These are phyloP conservation scores for Tamandua tetradactyla DNA, from an alignment of 2,797 vertebrate species.

Conservation along the genomic window DNA sequence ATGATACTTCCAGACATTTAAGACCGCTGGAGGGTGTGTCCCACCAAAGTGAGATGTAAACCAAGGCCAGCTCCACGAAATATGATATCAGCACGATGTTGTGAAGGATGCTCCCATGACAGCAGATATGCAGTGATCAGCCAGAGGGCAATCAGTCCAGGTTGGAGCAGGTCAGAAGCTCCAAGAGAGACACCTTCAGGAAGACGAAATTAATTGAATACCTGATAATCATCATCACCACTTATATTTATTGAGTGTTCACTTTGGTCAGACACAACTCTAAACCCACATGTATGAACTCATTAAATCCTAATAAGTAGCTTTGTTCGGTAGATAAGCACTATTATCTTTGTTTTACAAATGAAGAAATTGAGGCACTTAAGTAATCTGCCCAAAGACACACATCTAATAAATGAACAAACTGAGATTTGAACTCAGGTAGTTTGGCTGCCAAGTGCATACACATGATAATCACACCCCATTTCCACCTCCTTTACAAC, in stretches of 20 bases:
- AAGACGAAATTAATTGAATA: background rate
- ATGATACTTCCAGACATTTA: background rate
- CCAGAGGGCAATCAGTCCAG: background rate
- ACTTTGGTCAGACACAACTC: background rate
- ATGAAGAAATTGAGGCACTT: background rate
- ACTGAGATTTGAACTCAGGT: background rate
- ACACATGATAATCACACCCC: background rate
- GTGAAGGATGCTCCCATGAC: background rate
- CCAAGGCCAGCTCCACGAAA: background rate
- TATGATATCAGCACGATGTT: background rate
- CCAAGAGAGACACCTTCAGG: background rate
- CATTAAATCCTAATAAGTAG: background rate
- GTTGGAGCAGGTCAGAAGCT: background rate
- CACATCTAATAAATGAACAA: background rate
- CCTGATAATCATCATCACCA: background rate
- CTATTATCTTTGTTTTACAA: background rate
- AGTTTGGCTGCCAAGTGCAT: too few relatives aligned
- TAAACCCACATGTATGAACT: background rate
- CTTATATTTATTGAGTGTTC: background rate
- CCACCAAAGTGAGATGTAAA: background rate
- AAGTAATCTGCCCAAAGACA: background rate
- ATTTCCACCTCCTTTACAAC: background rate
- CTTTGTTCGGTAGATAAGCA: background rate
- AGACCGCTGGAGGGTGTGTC: background rate
- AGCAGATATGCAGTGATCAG: fast-evolving